Evolutionary conservation across 2,113 vertebrate genomes (phyloP), one percentile per base, ranked within the genome.

Genomic region (Athene cunicularia): DNA sequence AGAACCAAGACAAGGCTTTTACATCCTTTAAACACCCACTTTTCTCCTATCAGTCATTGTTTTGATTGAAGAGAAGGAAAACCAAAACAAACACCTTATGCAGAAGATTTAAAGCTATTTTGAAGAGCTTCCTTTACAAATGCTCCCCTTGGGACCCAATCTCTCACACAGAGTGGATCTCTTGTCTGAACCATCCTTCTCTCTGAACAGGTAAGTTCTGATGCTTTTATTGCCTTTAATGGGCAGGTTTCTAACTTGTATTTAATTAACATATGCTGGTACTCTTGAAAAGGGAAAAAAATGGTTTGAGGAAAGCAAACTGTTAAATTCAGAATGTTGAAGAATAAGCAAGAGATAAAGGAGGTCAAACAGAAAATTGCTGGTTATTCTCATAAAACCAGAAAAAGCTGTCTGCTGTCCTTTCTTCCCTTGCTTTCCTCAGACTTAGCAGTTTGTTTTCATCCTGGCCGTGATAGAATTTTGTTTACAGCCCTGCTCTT

Each of bases 121-220:
- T 94, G 74, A 94, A 93, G 63, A 77, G 45, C 71, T 90, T 75
- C 32, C 24, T 90, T 94, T 95, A 59, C 84, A 88, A 94, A 91
- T 22, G 8, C 58, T 82, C 14, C 86, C 85, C 62, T 88, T 93
- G 84, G 92, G 67, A 97, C 41, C 26, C 45, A 0, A 2, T 76
- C 45, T 95, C 18, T 70, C 49, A 63, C 28, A 27, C 0, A 80
- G 32, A 47, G 89, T 60, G 88, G 79, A 84, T 87, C 21, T 84
- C 41, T 63, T 14, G 14, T 52, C 91, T 93, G 77, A 94, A 22
- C 15, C 27, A 26, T 67, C 58, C 55, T 85, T 53, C 39, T 41
- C 67, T 32, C 77, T 80, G 59, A 95, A 83, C 71, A 93, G 93
- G 97, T 97, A 94, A 70, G 87, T 94, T 82, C 45, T 43, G 45